Evolutionary conservation across 2,113 vertebrate species (phyloP).

Genomic region (Lichenostomus cassidix): DNA sequence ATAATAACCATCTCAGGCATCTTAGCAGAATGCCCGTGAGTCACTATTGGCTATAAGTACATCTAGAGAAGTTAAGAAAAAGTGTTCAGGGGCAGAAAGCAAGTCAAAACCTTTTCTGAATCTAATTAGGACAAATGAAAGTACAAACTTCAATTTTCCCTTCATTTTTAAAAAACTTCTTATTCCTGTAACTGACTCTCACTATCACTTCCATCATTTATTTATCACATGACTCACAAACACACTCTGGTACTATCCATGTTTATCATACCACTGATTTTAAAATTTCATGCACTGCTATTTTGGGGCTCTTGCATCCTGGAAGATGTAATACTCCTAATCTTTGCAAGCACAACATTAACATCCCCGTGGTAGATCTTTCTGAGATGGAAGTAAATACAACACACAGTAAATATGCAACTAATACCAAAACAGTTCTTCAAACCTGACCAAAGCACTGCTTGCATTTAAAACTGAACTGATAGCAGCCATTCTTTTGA

Average conservation of each 20-base stretch:
- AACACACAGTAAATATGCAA: neutral
- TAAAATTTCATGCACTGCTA: constrained; percentile 23
- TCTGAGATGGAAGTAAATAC: neutral
- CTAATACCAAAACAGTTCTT: neutral
- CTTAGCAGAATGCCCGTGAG: neutral
- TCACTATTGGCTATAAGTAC: neutral
- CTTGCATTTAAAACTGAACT: neutral
- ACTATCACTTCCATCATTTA: neutral
- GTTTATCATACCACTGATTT: neutral
- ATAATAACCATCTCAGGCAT: neutral
- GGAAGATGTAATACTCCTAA: neutral
- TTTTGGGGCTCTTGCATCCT: neutral
- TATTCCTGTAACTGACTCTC: neutral
- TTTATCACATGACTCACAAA: constrained; percentile 38
- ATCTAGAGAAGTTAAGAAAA: neutral
- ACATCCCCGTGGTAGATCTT: neutral
- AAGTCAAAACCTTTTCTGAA: neutral
- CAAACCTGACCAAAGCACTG: neutral
- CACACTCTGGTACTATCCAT: neutral
- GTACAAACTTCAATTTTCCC: neutral
- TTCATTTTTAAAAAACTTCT: constrained; percentile 9
- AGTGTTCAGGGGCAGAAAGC: neutral
- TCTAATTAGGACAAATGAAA: neutral
- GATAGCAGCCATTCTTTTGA: neutral
- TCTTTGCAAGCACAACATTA: neutral